Evolutionary conservation across 2,888 invertebrate genomes (phyloP), one percentile per base, ranked within the genome.

Genomic region (Atherix ibis): DNA sequence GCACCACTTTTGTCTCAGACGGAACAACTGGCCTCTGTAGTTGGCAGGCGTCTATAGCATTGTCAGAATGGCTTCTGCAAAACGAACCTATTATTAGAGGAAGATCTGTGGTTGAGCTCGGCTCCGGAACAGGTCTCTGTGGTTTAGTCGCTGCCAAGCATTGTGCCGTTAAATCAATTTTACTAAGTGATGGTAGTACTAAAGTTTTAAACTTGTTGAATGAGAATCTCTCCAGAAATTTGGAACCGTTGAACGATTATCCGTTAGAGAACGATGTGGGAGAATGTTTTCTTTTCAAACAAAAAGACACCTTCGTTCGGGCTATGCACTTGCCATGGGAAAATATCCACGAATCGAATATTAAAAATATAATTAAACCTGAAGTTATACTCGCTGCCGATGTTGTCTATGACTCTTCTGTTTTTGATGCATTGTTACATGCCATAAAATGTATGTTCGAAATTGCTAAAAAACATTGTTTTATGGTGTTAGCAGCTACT

Each of bases 21-120:
- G 83, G 83, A 18, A 83, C 84, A 14, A 85, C 84, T 12, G 84
- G 84, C 17, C 62, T 84, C 44, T 72, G 71, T 44, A 77, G 73
- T 46, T 84, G 83, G 83, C 76, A 81, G 73, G 84, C 80, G 24
- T 73, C 77, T 1, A 48, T 76, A 34, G 73, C 71, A 34, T 55
- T 85, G 32, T 68, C 77, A 19, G 76, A 83, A 52, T 85, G 79
- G 75, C 68, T 73, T 26, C 43, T 76, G 8, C 52, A 59, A 35
- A 70, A 82, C 48, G 54, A 57, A 45, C 44, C 62, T 6, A 29
- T 58, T 16, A 63, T 82, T 27, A 34, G 46, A 5, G 54, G 62
- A 8, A 78, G 75, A 56, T 61, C 53, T 28, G 49, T 84, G 4
- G 46, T 84, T 4, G 85, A 85, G 62, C 59, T 85, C 4, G 85